phyloP scores from a whole-genome alignment of 2,113 vertebrate genomes.

The Carettochelys insculpta region DNA sequence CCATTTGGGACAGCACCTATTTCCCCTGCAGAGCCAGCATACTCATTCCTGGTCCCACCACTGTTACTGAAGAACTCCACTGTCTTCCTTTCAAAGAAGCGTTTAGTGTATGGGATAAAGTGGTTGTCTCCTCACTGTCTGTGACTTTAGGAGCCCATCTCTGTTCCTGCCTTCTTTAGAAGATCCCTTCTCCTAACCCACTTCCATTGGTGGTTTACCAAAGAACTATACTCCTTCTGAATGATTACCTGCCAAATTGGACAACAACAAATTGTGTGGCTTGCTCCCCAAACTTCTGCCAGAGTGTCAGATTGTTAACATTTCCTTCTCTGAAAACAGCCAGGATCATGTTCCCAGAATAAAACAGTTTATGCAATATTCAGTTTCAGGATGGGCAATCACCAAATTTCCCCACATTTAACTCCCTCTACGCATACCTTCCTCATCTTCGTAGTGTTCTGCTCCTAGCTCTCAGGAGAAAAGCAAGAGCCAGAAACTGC shows the following conservation, averaged over 20 bases:
- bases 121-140: not conserved
- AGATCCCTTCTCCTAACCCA: not conserved
- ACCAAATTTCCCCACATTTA: not conserved
- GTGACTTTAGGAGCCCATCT: not conserved
- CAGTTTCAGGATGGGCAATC: not conserved
- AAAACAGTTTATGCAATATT: not conserved
- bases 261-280: not conserved
- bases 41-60: not conserved
- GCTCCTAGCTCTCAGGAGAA: not conserved
- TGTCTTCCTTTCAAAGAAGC: not conserved
- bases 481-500: not conserved
- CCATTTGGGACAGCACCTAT: not conserved
- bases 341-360: not conserved
- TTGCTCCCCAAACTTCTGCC: not conserved
- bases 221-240: not conserved
- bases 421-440: not conserved
- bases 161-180: not conserved
- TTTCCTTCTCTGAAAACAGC: not conserved
- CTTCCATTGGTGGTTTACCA: not conserved
- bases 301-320: not conserved
- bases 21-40: not conserved
- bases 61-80: not conserved
- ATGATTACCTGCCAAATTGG: not conserved
- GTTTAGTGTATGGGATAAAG: not conserved
- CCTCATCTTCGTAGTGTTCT: not conserved